Evolutionary conservation across 2,797 vertebrate species (phyloP), one percentile per base, ranked within the genome.

Genomic region (Pantherophis alleghaniensis): DNA sequence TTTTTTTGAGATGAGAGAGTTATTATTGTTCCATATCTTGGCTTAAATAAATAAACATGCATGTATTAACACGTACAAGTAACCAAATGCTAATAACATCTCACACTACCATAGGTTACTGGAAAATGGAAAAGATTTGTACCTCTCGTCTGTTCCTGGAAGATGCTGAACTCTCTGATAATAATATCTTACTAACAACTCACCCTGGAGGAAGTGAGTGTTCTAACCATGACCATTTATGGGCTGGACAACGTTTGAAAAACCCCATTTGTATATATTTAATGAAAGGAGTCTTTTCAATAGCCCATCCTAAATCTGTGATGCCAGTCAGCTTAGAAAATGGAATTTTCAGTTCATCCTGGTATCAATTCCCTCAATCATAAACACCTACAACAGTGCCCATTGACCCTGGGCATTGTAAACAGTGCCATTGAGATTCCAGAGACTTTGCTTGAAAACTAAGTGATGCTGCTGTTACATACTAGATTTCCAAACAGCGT

Each of bases 101-200:
- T 98, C 98, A 98, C 98, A 97, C 98, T 98, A 97, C 97, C 98
- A 98, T 99, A 99, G 99, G 99, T 99, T 99, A 99, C 98, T 99
- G 99, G 99, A 99, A 99, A 98, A 98, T 98, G 98, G 99, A 99
- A 98, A 99, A 98, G 98, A 98, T 98, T 98, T 98, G 98, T 98
- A 97, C 98, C 96, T 98, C 98, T 97, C 97, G 97, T 98, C 98
- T 98, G 98, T 97, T 98, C 97, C 97, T 97, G 95, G 99, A 99
- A 97, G 99, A 99, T 97, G 98, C 97, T 97, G 98, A 98, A 98
- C 97, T 98, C 96, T 98, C 98, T 99, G 99, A 99, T 98, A 99
- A 98, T 99, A 98, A 98, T 98, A 98, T 98, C 97, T 99, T 99
- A 99, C 99, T 99, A 99, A 99, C 99, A 98, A 98, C 98, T 98